Base-by-base conservation (phyloP, 2,888 invertebrate species). In the Ichneumoninae sp. region DNA sequence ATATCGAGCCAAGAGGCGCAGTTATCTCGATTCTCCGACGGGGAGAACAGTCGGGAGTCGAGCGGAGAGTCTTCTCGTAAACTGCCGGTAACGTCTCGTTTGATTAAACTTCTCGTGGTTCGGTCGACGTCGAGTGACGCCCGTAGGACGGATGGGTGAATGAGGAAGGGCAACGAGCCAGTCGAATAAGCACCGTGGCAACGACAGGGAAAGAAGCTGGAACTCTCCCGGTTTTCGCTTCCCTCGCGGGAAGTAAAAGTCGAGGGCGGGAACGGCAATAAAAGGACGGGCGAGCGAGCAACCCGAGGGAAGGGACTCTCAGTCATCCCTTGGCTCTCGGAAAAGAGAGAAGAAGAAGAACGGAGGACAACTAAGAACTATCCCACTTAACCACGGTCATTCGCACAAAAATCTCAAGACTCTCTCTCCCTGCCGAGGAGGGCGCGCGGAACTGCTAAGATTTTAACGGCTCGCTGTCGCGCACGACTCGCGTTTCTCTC, bases 31-130 rank as follows among this genome's bases (percentile, higher is more conserved):
- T 16, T 47, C 16, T 47, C 16, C 44, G 3, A 8, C 66, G 13
- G 68, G 22, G 10, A 68, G 8, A 36, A 65, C 3, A 22, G 36
- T 19, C 40, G 5, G 19, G 4, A 22, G 36, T n/a, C 44, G 16
- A 26, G 13, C 36, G 13, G 26, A 54, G 8, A 22, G 26, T 65
- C 22, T 60, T 44, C 81, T 87, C 88, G 87, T 83, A 75, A 85
- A 85, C 74, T 73, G 73, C 70, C 73, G 70, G 57, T 54, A 83
- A 83, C 60, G 80, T 83, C 81, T 85, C 75, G 76, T 87, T 88
- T 86, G 86, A 85, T 87, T 85, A 79, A 86, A 86, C 78, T 88
- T 88, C 68, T 63, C 71, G 47, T n/a, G 70, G 50, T 66, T 66
- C 36, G 50, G 66, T 33, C 40, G 26, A n/a, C 54, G 52, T 66